Evolutionary conservation across 2,797 vertebrate species (phyloP), one percentile per base, ranked within the genome.

Genomic region (Eleutherodactylus coqui): DNA sequence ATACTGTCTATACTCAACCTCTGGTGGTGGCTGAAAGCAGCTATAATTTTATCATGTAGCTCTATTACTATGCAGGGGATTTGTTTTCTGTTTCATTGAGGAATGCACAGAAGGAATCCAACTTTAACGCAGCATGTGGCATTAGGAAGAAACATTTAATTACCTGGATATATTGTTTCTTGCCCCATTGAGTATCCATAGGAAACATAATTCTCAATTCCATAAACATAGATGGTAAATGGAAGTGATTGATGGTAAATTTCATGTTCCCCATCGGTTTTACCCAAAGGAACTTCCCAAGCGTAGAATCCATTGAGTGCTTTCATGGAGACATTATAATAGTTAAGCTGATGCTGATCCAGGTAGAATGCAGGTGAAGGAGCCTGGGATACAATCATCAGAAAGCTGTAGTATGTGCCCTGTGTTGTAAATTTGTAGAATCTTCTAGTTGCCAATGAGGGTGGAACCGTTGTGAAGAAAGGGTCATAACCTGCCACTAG

Each of bases 181-280:
- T 87, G 82, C 2, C 86, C 86, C 64, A 87, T 79, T 4, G 86
- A 75, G 38, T 87, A 87, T 19, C 86, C 86, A 67, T 84, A 87
- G 11, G 86, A 87, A 75, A 73, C 24, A 53, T 27, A 34, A 0
- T 2, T 53, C 36, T 34, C 82, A 21, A 67, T 64, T 1, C 86
- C 86, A 79, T 75, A 87, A 24, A 87, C 86, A 62, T 53, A 80
- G 34, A 87, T 53, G 0, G 41, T 72, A 36, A 87, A 87, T 27
- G 51, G 36, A 0, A 34, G 17, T 5, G 55, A 64, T 0, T 84
- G n/a, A 13, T 87, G 75, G 47, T 84, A 80, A 17, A 87, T 85
- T 79, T 85, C 83, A 38, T 88, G 87, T 17, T 88, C 83, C 6
- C 79, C 79, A 5, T 80, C 69, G 2, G 14, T 53, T 67, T 82